phyloP scores from a whole-genome alignment of 2,888 invertebrate species.

The Rotaria macrura region DNA sequence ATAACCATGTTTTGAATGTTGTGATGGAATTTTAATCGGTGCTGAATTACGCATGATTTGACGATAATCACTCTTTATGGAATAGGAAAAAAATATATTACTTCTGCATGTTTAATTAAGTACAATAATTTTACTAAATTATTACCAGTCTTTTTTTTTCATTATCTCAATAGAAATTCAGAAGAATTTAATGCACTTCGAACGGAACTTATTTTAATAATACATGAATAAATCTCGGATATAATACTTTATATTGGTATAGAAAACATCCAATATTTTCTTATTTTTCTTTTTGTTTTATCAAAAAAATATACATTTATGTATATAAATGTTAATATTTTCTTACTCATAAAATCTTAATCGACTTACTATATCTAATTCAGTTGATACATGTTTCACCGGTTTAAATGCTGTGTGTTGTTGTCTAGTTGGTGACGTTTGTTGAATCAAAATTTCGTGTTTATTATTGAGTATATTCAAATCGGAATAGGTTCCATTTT shows the following conservation, averaged over 20 bases:
- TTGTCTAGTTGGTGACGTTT: background rate
- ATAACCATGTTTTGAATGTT: background rate
- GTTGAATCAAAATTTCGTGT: background rate
- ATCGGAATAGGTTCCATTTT: constrained; percentile 9
- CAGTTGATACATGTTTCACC: background rate
- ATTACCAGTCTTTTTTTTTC: background rate
- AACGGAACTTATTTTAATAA: background rate
- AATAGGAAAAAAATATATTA: background rate
- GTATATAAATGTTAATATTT: too few relatives aligned
- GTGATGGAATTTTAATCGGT: background rate
- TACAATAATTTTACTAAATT: background rate
- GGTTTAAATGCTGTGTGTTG: background rate
- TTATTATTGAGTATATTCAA: background rate
- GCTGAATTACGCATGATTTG: background rate
- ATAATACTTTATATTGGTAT: background rate
- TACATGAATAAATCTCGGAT: background rate
- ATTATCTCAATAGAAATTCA: background rate
- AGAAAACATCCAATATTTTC: background rate
- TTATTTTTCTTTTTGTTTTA: background rate
- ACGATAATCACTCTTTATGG: background rate
- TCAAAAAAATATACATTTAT: background rate
- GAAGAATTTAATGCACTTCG: background rate
- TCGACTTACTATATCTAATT: background rate
- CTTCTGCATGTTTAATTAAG: background rate
- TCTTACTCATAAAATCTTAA: too few relatives aligned